phyloP scores from a whole-genome alignment of 2,113 vertebrate genomes.

The Dunckerocampus dactyliophorus region DNA sequence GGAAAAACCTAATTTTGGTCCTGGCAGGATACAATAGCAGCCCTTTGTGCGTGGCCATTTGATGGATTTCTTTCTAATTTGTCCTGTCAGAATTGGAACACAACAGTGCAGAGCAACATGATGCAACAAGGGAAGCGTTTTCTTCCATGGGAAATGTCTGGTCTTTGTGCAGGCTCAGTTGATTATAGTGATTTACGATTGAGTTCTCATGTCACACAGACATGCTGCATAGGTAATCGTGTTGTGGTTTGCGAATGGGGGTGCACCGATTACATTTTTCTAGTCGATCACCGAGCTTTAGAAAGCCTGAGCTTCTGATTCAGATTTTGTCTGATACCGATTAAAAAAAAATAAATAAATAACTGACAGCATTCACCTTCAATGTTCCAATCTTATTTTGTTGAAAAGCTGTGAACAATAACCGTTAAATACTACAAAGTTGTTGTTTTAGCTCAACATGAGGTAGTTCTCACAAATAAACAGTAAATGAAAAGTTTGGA shows the following conservation, averaged over 20 bases:
- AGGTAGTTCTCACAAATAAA: too few relatives aligned
- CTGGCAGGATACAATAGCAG: slow-evolving; percentile 37
- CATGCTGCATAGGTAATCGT: slow-evolving; percentile 10
- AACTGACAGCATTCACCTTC: too few relatives aligned
- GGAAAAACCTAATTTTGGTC: slow-evolving; percentile 46
- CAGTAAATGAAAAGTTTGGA: too few relatives aligned
- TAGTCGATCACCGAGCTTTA: too few relatives aligned
- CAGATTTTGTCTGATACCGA: too few relatives aligned
- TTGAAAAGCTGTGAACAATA: too few relatives aligned
- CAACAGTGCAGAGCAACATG: slow-evolving; percentile 8
- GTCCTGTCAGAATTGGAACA: slow-evolving; percentile 43
- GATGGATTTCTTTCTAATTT: slow-evolving; percentile 46
- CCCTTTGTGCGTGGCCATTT: slow-evolving; percentile 26
- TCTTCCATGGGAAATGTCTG: not conserved
- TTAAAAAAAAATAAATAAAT: too few relatives aligned
- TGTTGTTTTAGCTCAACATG: too few relatives aligned
- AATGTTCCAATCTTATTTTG: too few relatives aligned
- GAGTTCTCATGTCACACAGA: slow-evolving; percentile 17
- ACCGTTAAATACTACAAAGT: too few relatives aligned
- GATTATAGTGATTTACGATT: slow-evolving; percentile 1
- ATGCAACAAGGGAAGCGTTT: slow-evolving; percentile 38
- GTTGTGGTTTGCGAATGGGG: too few relatives aligned
- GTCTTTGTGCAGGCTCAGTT: slow-evolving; percentile 5
- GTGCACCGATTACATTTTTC: not conserved
- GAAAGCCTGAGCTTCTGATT: too few relatives aligned